These are phyloP conservation scores for Ptychobarbus kaznakovi DNA, from an alignment of 2,797 vertebrate genomes.

Conservation along the genomic window DNA sequence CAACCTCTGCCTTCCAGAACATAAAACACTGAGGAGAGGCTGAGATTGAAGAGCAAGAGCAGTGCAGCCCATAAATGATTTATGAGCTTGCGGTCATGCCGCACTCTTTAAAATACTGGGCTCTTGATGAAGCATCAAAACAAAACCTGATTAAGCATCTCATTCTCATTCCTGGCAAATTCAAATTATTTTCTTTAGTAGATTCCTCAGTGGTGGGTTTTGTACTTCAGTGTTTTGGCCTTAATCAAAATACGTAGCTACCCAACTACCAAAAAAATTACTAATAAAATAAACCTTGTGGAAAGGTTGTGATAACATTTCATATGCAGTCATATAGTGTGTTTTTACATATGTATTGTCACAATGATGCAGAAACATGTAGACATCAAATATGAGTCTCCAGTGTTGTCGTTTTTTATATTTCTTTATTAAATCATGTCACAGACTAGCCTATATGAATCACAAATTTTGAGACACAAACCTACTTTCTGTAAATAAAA, in stretches of 20 bases:
- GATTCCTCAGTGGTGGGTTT: slow-evolving; percentile 16
- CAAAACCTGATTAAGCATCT: slow-evolving; percentile 35
- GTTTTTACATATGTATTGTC: neutral
- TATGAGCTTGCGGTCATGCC: slow-evolving; percentile 46
- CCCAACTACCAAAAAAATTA: slow-evolving; percentile 10
- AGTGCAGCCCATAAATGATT: slow-evolving; percentile 52
- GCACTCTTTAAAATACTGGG: slow-evolving; percentile 22
- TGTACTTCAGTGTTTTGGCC: slow-evolving; percentile 31
- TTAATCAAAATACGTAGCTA: slow-evolving; percentile 49
- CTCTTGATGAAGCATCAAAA: slow-evolving; percentile 42
- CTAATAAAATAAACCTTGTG: neutral
- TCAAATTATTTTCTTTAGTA: neutral
- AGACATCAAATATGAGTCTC: neutral
- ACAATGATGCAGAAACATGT: neutral
- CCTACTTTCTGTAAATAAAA: neutral
- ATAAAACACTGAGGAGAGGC: slow-evolving; percentile 44
- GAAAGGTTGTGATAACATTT: neutral
- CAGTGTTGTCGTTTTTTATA: neutral
- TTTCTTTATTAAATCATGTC: neutral
- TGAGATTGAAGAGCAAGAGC: slow-evolving; percentile 44
- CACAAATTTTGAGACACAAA: neutral
- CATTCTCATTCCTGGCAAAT: slow-evolving; percentile 22
- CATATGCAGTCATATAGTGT: neutral
- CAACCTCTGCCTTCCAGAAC: slow-evolving; percentile 30
- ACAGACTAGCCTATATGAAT: neutral